Base-by-base conservation (phyloP, 2,797 vertebrate genomes). In the Bovichtus variegatus region DNA sequence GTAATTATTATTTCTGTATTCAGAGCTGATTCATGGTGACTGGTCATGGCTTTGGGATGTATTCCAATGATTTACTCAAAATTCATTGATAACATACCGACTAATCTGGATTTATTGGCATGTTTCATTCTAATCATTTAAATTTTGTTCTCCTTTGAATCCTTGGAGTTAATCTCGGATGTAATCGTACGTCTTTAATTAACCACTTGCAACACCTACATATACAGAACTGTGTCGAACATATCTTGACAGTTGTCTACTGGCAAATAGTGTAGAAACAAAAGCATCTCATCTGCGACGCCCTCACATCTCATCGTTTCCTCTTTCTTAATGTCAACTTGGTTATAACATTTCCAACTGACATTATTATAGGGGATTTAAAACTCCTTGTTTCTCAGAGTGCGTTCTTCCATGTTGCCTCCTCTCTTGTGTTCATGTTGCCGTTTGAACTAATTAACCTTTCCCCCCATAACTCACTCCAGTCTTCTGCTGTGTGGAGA, bases 391-490 rank as follows among this genome's bases (percentile, higher is more conserved):
- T 76, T 74, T 43, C 91, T n/a, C n/a, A n/a, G n/a, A n/a, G n/a
- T n/a, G n/a, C n/a, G n/a, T n/a, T n/a, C 71, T 85, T 44, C 61
- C 63, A 46, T 83, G 76, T 67, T 84, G 77, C 80, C 72, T 89
- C 83, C 57, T 78, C 40, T 71, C 54, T 62, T 31, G 75, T 87
- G 83, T 91, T 91, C 84, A 73, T 80, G 60, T 90, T 88, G 70
- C 77, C 31, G 76, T 82, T 77, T 76, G 12, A 73, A 65, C 81
- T 80, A 74, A 89, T 72, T 11, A 77, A 66, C 68, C 59, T 41
- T 34, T 31, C 50, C 38, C 27, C 40, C 40, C 65, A 72, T 77
- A 62, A 79, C 78, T 80, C 53, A 73, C 43, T 71, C 67, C 50
- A 77, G 71, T 87, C 70, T 49, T 80, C 50, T 70, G 36, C 54